Evolutionary conservation across 2,888 invertebrate genomes (phyloP).

Genomic region (Sarcophaga caerulescens): DNA sequence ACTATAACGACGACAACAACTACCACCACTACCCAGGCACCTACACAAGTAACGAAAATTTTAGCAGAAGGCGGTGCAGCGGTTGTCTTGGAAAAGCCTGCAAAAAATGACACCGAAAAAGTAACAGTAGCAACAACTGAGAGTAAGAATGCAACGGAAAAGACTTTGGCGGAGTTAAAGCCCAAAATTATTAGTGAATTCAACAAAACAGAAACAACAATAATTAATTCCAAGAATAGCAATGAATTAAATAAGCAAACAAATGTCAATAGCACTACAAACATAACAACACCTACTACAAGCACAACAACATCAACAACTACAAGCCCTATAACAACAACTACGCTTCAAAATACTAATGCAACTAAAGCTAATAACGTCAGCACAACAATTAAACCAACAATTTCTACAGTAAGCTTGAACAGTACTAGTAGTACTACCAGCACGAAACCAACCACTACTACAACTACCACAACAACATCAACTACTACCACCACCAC

Average conservation of each 20-base stretch:
- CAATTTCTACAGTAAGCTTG: not conserved
- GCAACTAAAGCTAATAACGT: not conserved
- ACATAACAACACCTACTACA: not conserved
- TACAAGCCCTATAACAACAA: not conserved
- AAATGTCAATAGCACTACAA: constrained; percentile 1
- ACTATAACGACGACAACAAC: not conserved
- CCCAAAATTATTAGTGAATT: not conserved
- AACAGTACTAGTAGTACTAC: constrained; percentile 9
- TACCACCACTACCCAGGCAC: not conserved
- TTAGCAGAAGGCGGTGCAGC: constrained; percentile 18
- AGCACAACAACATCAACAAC: constrained; percentile 1
- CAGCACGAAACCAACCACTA: constrained; percentile 26
- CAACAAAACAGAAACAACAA: not conserved
- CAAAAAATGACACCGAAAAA: constrained; percentile 29
- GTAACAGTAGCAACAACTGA: not conserved
- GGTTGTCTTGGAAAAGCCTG: constrained; percentile 3
- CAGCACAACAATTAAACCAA: not conserved
- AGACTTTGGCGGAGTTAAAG: not conserved
- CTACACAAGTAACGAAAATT: not conserved
- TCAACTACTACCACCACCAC: constrained; percentile 75
- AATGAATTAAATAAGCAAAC: not conserved
- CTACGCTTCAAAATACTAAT: not conserved
- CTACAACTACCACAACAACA: constrained; percentile 69
- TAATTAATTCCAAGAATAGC: not conserved
- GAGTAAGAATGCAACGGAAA: not conserved